These are phyloP conservation scores for Phrynosoma platyrhinos DNA, from an alignment of 2,113 vertebrate genomes.

Conservation along the genomic window DNA sequence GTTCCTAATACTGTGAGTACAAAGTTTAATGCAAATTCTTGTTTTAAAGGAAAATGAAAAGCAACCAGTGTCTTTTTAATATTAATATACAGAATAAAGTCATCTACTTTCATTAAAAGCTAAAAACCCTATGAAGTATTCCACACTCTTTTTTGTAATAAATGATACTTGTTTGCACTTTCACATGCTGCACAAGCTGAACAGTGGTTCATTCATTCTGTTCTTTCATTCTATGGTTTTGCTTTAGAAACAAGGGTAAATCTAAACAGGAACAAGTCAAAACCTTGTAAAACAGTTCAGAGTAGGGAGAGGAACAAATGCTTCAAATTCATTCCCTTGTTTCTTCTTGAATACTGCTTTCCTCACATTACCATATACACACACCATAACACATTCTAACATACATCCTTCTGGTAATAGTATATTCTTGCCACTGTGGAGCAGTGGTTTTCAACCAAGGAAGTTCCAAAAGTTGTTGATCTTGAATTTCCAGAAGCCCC, in stretches of 20 bases:
- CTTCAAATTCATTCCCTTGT: not conserved
- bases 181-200: not conserved
- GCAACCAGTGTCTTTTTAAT: not conserved
- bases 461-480: too few relatives aligned
- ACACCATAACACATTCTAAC: not conserved
- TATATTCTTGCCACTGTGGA: not conserved
- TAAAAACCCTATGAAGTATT: not conserved
- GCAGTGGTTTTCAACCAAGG: too few relatives aligned
- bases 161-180: not conserved
- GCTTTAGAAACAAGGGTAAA: not conserved
- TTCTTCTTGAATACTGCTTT: not conserved
- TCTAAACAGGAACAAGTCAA: not conserved
- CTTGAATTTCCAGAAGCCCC: too few relatives aligned
- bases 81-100: not conserved
- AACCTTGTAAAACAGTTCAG: not conserved
- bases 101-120: constrained; percentile 1
- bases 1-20: constrained; percentile 90
- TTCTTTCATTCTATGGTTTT: constrained; percentile 1
- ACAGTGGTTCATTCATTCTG: not conserved
- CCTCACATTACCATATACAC: not conserved
- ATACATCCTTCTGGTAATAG: not conserved
- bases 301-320: not conserved
- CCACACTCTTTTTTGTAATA: not conserved
- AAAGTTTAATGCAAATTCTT: not conserved
- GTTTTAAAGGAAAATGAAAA: not conserved